phyloP scores from a whole-genome alignment of 2,113 vertebrate species.

The Micromys minutus region DNA sequence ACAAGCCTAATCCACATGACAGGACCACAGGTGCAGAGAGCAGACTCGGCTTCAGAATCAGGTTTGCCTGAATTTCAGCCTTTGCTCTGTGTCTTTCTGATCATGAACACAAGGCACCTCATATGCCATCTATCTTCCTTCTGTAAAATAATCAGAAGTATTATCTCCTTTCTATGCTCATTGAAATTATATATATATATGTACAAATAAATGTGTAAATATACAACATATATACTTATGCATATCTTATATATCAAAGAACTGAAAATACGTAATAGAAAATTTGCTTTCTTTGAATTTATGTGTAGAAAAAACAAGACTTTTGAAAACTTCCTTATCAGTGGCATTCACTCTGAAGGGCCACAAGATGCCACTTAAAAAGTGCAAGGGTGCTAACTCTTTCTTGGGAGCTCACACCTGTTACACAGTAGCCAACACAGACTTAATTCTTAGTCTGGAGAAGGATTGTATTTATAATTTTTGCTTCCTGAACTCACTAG shows the following conservation, averaged over 20 bases:
- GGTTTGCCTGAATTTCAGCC: background rate
- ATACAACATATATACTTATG: background rate
- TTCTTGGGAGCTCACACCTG: background rate
- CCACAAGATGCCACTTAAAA: background rate
- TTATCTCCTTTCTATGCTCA: background rate
- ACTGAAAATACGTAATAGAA: background rate
- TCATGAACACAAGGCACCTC: background rate
- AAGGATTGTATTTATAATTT: background rate
- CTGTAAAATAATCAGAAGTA: background rate
- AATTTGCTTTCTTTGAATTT: slow-evolving; percentile 9
- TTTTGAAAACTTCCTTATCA: background rate
- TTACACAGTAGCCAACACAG: background rate
- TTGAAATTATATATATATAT: background rate
- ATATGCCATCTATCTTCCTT: background rate
- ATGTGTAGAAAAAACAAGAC: background rate
- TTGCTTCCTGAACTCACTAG: background rate
- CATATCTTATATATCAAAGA: background rate
- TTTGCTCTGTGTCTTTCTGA: slow-evolving; percentile 28
- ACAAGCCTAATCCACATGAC: background rate
- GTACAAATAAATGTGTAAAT: background rate
- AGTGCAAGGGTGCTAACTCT: background rate
- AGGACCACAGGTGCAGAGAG: background rate
- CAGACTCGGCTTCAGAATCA: background rate
- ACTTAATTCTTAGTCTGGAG: background rate
- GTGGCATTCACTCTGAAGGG: background rate